Base-by-base conservation (phyloP, 2,888 invertebrate species). In the Dicycla oo region DNA sequence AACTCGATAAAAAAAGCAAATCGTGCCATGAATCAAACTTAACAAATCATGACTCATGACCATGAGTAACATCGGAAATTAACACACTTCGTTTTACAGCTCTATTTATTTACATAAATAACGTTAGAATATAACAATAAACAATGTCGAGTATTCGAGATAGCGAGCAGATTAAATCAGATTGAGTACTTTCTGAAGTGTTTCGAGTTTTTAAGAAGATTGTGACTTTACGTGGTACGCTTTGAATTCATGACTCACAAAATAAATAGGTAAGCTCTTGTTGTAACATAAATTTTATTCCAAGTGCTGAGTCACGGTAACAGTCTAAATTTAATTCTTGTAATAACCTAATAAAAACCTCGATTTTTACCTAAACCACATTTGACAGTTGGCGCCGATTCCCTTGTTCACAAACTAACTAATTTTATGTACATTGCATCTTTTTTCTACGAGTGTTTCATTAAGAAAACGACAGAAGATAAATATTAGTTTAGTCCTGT, bases 231-330 rank as follows among this genome's bases (percentile, higher is more conserved):
- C 56, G 54, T 45, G 26, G 73, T 73, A 62, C 57, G 40, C 47
- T 47, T 64, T 38, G 43, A 49, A 62, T 57, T 38, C 51, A 60
- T 83, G 83, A 81, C 49, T 82, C 79, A 82, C 47, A 58, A 38
- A 63, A 69, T 54, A 77, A 78, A 56, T 70, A 69, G 38, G 23
- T 51, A 30, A 47, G 56, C 13, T 51, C 30, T 74, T 57, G 54
- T 26, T 61, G 43, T n/a, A 68, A 40, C 45, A 63, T 61, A 69
- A 51, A 75, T 61, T 62, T 47, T 57, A 53, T 66, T 72, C 63
- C 40, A 72, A 72, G 30, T 65, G 62, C 80, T 81, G 76, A 83
- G 26, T 80, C 83, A 83, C 34, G 40, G 58, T 54, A 67, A 76
- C 45, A 65, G 58, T 69, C 56, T 23, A 43, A n/a, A n/a, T n/a